Conservation (phyloP, 2,113 vertebrate genomes). For the Thomomys bottae region DNA sequence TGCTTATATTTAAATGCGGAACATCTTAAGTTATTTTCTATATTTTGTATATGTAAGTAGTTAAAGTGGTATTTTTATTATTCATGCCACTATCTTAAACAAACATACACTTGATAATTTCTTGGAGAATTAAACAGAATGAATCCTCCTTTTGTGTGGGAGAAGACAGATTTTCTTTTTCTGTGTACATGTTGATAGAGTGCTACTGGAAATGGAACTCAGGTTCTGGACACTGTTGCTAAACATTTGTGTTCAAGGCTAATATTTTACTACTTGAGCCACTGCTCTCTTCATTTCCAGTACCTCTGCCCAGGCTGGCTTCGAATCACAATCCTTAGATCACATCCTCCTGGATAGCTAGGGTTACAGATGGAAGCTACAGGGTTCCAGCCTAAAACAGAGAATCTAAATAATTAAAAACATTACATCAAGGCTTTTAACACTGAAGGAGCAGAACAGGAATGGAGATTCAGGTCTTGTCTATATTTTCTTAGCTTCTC, state of each 20-base stretch:
- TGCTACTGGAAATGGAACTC: too few species aligned
- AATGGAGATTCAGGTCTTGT: not conserved
- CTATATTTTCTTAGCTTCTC: not conserved
- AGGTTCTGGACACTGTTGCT: too few species aligned
- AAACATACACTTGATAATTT: too few species aligned
- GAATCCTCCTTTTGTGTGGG: not conserved
- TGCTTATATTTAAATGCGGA: not conserved
- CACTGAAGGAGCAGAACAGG: not conserved
- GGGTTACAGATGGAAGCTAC: too few species aligned
- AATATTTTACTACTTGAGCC: too few species aligned
- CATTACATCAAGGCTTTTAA: not conserved
- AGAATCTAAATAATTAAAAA: not conserved
- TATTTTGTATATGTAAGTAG: not conserved
- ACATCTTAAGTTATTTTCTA: not conserved
- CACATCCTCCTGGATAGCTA: too few species aligned
- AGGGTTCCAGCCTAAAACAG: not conserved
- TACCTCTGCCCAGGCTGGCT: too few species aligned
- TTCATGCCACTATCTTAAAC: not conserved
- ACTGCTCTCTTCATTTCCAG: too few species aligned
- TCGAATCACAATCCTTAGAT: too few species aligned
- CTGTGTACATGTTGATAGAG: too few species aligned
- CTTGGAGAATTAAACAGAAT: not conserved
- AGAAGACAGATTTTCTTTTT: not conserved
- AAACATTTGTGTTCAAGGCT: too few species aligned
- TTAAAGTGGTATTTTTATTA: conserved; percentile 17